phyloP scores from a whole-genome alignment of 2,113 vertebrate genomes.

The Tetrao urogallus region DNA sequence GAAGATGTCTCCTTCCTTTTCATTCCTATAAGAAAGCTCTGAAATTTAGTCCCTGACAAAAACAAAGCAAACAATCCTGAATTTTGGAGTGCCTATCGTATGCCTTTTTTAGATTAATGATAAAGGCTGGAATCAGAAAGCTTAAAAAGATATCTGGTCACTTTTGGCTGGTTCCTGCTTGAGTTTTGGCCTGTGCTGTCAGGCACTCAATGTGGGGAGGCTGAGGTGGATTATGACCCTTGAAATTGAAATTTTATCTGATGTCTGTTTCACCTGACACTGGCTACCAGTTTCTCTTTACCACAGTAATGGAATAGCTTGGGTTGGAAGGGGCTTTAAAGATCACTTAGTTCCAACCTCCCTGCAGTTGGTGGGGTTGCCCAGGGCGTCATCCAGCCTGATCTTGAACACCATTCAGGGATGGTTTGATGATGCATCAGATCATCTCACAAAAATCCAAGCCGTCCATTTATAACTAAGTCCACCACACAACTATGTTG shows the following conservation, averaged over 20 bases:
- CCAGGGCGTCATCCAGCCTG: not conserved
- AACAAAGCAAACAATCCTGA: not conserved
- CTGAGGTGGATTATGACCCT: not conserved
- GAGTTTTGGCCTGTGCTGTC: not conserved
- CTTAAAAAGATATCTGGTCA: not conserved
- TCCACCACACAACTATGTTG: not conserved
- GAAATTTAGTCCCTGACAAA: not conserved
- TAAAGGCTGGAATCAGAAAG: not conserved
- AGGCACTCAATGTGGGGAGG: not conserved
- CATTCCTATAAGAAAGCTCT: not conserved
- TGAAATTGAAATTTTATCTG: not conserved
- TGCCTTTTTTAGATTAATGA: not conserved
- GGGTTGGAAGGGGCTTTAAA: not conserved
- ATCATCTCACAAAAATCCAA: not conserved
- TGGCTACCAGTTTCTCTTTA: not conserved
- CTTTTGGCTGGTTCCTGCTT: not conserved
- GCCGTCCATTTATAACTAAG: not conserved
- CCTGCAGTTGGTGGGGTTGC: too few relatives aligned
- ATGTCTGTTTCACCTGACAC: fast-evolving
- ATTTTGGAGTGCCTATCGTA: fast-evolving
- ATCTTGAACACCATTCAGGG: not conserved
- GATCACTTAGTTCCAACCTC: not conserved
- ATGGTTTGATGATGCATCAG: not conserved
- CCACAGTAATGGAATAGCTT: not conserved
- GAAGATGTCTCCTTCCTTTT: not conserved